phyloP scores from a whole-genome alignment of 2,113 vertebrate genomes.

The Neodon shergylaensis region DNA sequence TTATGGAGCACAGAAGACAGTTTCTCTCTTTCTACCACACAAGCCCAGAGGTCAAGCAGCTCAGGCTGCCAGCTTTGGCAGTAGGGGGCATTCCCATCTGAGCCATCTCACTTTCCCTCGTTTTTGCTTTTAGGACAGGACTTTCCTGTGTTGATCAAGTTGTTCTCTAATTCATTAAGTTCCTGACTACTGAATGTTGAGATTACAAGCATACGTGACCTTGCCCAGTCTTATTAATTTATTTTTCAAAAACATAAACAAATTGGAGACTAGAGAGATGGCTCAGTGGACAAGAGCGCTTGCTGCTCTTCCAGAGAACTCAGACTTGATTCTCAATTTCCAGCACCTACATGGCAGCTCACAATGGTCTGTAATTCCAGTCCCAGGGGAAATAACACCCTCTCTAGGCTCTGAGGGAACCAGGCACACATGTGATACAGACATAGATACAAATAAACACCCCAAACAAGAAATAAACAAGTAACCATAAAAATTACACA shows the following conservation, averaged over 20 bases:
- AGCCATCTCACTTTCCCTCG: neutral
- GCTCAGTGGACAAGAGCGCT: neutral
- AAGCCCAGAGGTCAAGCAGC: too few species aligned
- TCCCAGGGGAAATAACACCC: neutral
- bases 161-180: neutral
- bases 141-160: neutral
- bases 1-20: neutral
- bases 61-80: neutral
- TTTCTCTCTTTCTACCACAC: neutral
- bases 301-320: neutral
- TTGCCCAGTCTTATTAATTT: neutral
- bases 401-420: neutral
- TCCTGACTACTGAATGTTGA: neutral
- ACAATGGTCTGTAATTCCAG: neutral
- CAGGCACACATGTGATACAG: neutral
- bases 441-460: neutral
- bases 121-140: neutral
- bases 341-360: neutral
- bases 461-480: neutral
- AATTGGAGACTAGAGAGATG: neutral
- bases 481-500: neutral
- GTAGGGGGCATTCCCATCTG: neutral
- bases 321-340: neutral
- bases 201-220: neutral
- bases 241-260: neutral